A percentile compares a stretch with the other conserved stretches of the same genome.
These are phyloP conservation scores for Seira sanloemensis DNA, from an alignment of 2,888 invertebrate genomes.

Conservation along the genomic window DNA sequence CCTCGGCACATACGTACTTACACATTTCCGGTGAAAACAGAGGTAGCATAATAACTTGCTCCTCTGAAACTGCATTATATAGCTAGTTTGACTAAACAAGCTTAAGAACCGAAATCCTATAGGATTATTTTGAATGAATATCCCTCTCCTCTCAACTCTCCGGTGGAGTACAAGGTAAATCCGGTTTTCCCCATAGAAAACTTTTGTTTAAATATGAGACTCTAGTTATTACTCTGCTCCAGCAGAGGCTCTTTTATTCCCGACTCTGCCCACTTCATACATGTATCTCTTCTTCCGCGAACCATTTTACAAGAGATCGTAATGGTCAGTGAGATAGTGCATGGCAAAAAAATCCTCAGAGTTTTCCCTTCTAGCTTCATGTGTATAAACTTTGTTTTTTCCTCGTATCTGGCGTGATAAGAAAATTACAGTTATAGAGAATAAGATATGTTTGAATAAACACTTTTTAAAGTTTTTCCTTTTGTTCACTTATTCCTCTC, in stretches of 20 bases:
- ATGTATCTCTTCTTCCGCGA: neutral
- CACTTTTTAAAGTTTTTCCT: conserved; percentile 21
- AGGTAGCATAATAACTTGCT: too few species aligned
- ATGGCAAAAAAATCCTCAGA: too few species aligned
- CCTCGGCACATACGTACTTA: too few species aligned
- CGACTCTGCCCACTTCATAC: neutral
- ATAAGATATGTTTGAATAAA: neutral
- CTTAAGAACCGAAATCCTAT: conserved; percentile 38
- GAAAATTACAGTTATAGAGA: conserved; percentile 3
- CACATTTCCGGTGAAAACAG: too few species aligned
- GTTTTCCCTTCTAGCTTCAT: too few species aligned
- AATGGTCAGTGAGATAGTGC: conserved; percentile 6
- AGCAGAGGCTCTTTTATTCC: neutral
- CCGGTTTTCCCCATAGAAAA: conserved; percentile 45
- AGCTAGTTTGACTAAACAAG: conserved; percentile 55
- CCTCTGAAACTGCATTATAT: too few species aligned
- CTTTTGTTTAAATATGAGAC: conserved; percentile 56
- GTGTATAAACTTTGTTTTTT: neutral
- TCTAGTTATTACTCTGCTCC: conserved; percentile 26
- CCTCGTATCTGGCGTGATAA: neutral
- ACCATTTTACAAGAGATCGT: neutral
- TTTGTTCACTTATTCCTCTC: conserved; percentile 1
- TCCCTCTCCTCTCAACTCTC: conserved; percentile 5
- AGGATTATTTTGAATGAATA: conserved; percentile 59
- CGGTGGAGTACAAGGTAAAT: conserved; percentile 38